A percentile compares a stretch with the other conserved stretches of the same genome.
Conservation (phyloP, 2,888 invertebrate genomes). For the Eustalomyia histrio region DNA sequence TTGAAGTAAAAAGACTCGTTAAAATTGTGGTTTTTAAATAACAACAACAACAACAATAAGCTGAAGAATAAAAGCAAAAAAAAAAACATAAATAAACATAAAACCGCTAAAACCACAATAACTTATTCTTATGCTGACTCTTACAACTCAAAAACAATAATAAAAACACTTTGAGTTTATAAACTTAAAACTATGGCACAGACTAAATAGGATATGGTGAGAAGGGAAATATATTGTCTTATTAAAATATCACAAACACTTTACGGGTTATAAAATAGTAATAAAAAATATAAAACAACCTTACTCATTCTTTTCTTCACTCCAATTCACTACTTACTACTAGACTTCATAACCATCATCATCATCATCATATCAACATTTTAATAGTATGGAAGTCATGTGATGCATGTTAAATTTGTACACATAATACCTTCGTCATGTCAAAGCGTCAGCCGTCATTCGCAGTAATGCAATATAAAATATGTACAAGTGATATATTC, state of each 20-base stretch:
- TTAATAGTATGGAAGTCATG: constrained; percentile 65
- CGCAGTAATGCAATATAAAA: neutral
- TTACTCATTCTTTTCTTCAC: neutral
- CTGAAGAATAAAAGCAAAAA: neutral
- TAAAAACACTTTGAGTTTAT: too few relatives aligned
- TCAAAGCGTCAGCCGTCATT: constrained; percentile 39
- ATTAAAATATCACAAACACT: constrained; percentile 45
- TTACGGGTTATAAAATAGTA: constrained; percentile 10
- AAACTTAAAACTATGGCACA: neutral
- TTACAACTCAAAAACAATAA: neutral
- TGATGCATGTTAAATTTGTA: constrained; percentile 72
- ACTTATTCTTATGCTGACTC: constrained; percentile 41
- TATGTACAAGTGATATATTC: too few relatives aligned
- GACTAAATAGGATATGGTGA: neutral
- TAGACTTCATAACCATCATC: constrained; percentile 9
- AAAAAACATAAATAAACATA: constrained; percentile 32
- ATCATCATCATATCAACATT: constrained; percentile 18
- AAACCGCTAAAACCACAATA: constrained; percentile 51
- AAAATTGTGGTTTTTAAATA: constrained; percentile 39
- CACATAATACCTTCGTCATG: constrained; percentile 25
- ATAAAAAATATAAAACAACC: neutral
- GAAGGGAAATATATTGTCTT: constrained; percentile 22
- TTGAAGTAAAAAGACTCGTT: constrained; percentile 36
- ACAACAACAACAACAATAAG: too few relatives aligned
- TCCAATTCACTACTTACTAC: too few relatives aligned